Evolutionary conservation across 2,113 vertebrate species (phyloP).

Genomic region (Osmerus mordax): DNA sequence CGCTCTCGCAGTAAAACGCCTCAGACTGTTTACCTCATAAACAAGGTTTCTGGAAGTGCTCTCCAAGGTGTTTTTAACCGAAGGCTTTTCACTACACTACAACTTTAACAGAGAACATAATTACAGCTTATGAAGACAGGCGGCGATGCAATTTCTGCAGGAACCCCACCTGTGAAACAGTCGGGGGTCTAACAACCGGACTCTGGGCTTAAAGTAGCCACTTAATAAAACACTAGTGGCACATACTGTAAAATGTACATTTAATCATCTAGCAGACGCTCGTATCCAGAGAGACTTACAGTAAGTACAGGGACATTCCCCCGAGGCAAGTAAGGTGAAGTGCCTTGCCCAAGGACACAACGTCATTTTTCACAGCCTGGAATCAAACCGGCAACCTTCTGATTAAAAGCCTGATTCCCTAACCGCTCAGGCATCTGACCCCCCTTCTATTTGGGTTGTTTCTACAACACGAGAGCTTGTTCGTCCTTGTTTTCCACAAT

Average conservation of each 20-base stretch:
- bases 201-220: slow-evolving; percentile 18
- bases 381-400: no score
- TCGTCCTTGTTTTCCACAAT: not conserved
- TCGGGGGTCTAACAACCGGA: slow-evolving; percentile 6
- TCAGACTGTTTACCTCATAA: slow-evolving; percentile 46
- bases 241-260: not conserved
- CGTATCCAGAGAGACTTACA: no score
- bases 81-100: slow-evolving; percentile 34
- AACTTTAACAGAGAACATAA: slow-evolving; percentile 41
- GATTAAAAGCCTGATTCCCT: no score
- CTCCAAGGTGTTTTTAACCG: slow-evolving; percentile 31
- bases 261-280: no score
- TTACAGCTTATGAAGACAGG: slow-evolving; percentile 26
- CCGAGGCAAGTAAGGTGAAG: no score
- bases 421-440: no score
- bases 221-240: slow-evolving; percentile 24
- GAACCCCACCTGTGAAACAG: slow-evolving; percentile 17
- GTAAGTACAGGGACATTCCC: no score
- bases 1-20: slow-evolving; percentile 34
- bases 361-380: no score
- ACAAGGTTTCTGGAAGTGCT: slow-evolving; percentile 40
- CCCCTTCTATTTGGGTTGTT: not conserved
- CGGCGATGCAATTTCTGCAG: slow-evolving; percentile 23
- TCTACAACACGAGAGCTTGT: not conserved
- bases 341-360: no score